Evolutionary conservation across 2,113 vertebrate species (phyloP).

Genomic region (Eudorcas thomsonii): DNA sequence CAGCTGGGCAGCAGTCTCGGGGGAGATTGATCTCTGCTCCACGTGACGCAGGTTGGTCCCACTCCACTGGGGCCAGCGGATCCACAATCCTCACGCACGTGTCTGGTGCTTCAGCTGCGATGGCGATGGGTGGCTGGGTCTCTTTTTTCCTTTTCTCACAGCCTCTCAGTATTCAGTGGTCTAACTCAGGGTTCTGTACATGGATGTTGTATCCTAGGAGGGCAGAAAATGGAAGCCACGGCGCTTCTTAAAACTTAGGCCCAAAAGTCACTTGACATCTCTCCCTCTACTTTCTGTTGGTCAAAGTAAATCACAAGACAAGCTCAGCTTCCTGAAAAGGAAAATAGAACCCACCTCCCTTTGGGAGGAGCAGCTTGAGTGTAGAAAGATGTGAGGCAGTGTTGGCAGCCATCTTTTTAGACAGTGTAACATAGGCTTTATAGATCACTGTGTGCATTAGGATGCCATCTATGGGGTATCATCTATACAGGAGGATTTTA

Average conservation of each 20-base stretch:
- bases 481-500: not conserved
- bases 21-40: not conserved
- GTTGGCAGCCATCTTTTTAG: not conserved
- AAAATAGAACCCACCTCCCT: not conserved
- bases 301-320: not conserved
- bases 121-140: not conserved
- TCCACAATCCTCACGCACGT: not conserved
- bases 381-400: not conserved
- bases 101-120: not conserved
- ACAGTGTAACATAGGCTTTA: not conserved
- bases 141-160: not conserved
- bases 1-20: not conserved
- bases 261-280: not conserved
- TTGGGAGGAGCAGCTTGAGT: not conserved
- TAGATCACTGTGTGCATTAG: not conserved
- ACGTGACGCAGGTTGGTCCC: not conserved
- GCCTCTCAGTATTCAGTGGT: not conserved
- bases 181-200: not conserved
- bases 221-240: not conserved
- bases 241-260: not conserved
- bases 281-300: not conserved
- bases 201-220: not conserved
- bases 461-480: too few relatives aligned
- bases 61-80: not conserved
- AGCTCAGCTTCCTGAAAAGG: not conserved